phyloP scores from a whole-genome alignment of 2,888 invertebrate species.

The Odontothrips loti region DNA sequence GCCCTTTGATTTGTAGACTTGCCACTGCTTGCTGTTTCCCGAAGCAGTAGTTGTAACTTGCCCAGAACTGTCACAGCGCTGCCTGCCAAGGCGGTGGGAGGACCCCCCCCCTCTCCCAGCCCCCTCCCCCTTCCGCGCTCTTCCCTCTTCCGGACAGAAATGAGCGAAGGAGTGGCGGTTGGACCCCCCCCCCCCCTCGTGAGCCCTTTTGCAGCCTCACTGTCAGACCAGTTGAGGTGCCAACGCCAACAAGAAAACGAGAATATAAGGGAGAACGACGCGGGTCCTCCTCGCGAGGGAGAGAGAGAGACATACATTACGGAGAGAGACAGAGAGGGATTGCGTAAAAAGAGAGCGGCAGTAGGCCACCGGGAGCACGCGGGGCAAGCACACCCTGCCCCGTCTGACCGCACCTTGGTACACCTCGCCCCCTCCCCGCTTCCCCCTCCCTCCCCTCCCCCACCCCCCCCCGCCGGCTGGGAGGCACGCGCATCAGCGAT shows the following conservation, averaged over 20 bases:
- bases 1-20: constrained; percentile 22
- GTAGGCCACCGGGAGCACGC: too few species aligned
- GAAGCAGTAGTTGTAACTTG: constrained; percentile 23
- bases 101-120: background rate
- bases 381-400: too few species aligned
- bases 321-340: background rate
- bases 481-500: too few species aligned
- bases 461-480: too few species aligned
- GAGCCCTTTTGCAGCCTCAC: too few species aligned
- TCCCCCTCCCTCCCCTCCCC: too few species aligned
- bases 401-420: too few species aligned
- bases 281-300: background rate
- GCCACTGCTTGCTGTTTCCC: constrained; percentile 20
- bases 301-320: background rate
- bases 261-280: background rate
- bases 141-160: constrained; percentile 11
- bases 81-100: background rate
- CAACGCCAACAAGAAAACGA: too few species aligned
- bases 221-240: too few species aligned
- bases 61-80: constrained; percentile 8
- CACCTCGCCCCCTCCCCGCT: too few species aligned
- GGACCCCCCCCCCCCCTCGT: background rate
- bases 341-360: too few species aligned
- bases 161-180: background rate
- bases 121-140: background rate